Percentiles rank a stretch among this genome's conserved stretches.
phyloP scores from a whole-genome alignment of 1,140 invertebrate species.

The Drosophila nikananu region DNA sequence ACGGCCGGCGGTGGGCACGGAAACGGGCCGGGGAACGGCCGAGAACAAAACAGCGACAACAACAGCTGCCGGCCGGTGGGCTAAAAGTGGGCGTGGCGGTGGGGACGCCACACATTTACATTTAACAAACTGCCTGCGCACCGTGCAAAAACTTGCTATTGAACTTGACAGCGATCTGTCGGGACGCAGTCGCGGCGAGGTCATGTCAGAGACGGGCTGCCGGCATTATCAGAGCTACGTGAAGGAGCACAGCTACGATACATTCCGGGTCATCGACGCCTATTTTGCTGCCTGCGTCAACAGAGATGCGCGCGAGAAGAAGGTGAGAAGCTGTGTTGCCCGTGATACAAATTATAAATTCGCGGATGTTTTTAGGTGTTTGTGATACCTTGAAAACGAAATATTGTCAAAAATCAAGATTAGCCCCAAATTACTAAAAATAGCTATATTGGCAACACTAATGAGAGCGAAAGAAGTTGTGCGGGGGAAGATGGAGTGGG shows the following conservation, averaged over 20 bases:
- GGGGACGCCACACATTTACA: slow-evolving; percentile 51
- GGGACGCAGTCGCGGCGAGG: slow-evolving; percentile 7
- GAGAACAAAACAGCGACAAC: slow-evolving; percentile 49
- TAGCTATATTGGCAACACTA: neutral
- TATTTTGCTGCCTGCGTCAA: slow-evolving; percentile 91
- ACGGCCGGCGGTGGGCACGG: slow-evolving; percentile 31
- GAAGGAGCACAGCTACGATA: slow-evolving; percentile 86
- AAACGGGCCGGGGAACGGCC: slow-evolving; percentile 74
- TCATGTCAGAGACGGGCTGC: slow-evolving; percentile 85
- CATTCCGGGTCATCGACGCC: slow-evolving; percentile 89
- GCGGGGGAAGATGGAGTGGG: neutral
- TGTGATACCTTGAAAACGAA: neutral
- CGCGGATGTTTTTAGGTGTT: neutral
- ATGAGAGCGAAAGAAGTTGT: neutral
- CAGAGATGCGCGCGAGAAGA: slow-evolving; percentile 89
- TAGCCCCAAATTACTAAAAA: neutral
- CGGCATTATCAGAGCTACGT: slow-evolving; percentile 83
- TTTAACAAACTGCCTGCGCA: slow-evolving; percentile 61
- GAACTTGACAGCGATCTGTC: slow-evolving; percentile 44
- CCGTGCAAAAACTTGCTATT: slow-evolving; percentile 70
- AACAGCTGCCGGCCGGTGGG: slow-evolving; percentile 54
- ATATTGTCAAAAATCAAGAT: neutral
- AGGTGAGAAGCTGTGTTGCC: slow-evolving; percentile 86
- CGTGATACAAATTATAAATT: neutral
- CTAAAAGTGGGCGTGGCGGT: slow-evolving; percentile 50